phyloP scores from a whole-genome alignment of 2,113 vertebrate species.

The Oncorhynchus nerka region DNA sequence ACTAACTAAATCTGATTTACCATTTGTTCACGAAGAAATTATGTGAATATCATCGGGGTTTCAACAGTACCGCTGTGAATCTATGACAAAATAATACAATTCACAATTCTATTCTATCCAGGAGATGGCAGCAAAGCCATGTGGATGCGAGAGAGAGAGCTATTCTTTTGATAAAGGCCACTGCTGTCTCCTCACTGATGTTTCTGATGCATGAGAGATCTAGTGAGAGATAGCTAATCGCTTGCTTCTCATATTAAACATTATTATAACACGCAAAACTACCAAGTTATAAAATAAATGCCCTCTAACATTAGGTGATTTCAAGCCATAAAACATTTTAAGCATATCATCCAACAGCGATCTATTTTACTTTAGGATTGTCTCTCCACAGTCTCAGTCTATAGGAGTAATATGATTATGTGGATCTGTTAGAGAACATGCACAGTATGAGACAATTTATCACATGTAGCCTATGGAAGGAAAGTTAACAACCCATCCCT shows the following conservation, averaged over 20 bases:
- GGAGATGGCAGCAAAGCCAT: conserved; percentile 62
- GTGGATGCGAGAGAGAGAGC: background rate
- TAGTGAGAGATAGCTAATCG: no score
- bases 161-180: no score
- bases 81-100: background rate
- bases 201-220: no score
- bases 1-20: background rate
- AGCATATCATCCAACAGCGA: no score
- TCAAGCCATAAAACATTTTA: no score
- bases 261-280: background rate
- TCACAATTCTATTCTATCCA: conserved; percentile 18
- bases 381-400: no score
- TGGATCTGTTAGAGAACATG: no score
- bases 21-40: conserved; percentile 6
- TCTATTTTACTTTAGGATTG: no score
- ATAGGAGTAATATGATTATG: no score
- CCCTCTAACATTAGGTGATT: background rate
- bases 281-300: background rate
- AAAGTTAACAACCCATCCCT: conserved; percentile 12
- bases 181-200: no score
- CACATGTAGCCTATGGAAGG: background rate
- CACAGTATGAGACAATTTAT: background rate
- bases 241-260: background rate
- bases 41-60: conserved; percentile 31
- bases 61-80: conserved; percentile 11